A percentile compares a stretch with the other conserved stretches of the same genome.
These are phyloP conservation scores for Euphydryas editha DNA, from an alignment of 2,888 invertebrate species.

Conservation along the genomic window DNA sequence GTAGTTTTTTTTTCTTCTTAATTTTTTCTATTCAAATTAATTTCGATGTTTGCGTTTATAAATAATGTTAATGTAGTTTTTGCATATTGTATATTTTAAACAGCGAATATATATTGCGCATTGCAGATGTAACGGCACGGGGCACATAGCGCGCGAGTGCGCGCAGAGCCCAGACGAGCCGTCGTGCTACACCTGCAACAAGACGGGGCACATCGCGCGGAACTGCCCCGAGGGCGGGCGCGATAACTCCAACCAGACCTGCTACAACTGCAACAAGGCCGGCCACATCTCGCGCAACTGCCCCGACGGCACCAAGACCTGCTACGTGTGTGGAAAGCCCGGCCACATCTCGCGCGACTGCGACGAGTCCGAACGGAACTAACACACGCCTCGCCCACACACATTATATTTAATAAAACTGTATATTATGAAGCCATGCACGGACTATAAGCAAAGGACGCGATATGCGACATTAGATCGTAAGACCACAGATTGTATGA, in stretches of 20 bases:
- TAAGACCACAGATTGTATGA: constrained; percentile 72
- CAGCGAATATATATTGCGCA: background rate
- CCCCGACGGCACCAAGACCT: constrained; percentile 93
- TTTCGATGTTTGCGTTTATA: constrained; percentile 6
- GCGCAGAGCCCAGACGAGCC: constrained; percentile 91
- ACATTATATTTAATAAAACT: constrained; percentile 61
- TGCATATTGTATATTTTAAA: background rate
- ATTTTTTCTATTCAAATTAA: no score
- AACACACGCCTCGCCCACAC: constrained; percentile 59
- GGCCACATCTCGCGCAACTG: constrained; percentile 95
- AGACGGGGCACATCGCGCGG: constrained; percentile 95
- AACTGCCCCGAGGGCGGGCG: constrained; percentile 90
- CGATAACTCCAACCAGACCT: constrained; percentile 89
- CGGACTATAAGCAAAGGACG: constrained; percentile 83
- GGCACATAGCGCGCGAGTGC: constrained; percentile 97
- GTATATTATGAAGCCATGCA: constrained; percentile 81
- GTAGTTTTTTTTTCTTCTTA: no score
- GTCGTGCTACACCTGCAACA: constrained; percentile 98
- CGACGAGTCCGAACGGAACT: constrained; percentile 89
- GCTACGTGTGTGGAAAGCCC: constrained; percentile 96
- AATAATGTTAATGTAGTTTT: background rate
- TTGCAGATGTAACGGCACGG: constrained; percentile 94
- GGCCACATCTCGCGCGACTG: constrained; percentile 96
- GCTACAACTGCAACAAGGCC: constrained; percentile 97
- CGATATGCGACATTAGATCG: constrained; percentile 70